phyloP scores from a whole-genome alignment of 2,797 vertebrate species.

The Oreonectes daqikongensis region DNA sequence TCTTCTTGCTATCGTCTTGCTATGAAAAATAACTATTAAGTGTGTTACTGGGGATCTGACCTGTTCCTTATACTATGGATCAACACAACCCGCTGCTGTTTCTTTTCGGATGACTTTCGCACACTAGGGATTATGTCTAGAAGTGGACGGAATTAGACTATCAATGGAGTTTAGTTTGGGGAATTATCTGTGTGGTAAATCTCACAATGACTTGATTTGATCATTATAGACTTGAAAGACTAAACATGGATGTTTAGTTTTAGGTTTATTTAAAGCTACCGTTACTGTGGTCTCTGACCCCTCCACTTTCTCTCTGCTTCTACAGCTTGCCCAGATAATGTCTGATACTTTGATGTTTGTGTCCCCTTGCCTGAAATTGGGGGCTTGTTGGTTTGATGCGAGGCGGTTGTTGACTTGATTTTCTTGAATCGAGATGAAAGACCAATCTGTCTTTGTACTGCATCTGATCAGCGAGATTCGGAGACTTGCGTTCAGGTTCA shows the following conservation, averaged over 20 bases:
- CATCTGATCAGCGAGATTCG: conserved; percentile 64
- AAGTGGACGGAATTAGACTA: conserved; percentile 4
- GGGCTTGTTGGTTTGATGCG: conserved; percentile 68
- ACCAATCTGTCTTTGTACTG: conserved; percentile 65
- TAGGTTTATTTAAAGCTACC: conserved; percentile 5
- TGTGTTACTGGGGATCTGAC: neutral
- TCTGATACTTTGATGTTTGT: conserved; percentile 41
- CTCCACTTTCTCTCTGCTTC: neutral
- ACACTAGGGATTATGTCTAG: neutral
- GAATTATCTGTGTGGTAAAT: neutral
- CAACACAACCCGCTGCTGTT: neutral
- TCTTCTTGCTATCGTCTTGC: neutral
- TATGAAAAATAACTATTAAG: conserved; percentile 8
- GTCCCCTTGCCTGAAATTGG: conserved; percentile 21
- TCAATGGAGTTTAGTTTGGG: neutral
- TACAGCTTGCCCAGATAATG: conserved; percentile 37
- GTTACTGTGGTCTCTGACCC: neutral
- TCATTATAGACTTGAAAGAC: neutral
- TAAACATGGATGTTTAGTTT: neutral
- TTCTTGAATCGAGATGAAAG: conserved; percentile 81
- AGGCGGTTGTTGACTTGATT: conserved; percentile 74
- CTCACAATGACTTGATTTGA: neutral
- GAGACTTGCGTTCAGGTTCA: conserved; percentile 59
- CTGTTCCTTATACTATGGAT: neutral
- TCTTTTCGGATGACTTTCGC: neutral